Conservation (phyloP, 2,797 vertebrate genomes). For the Lemur catta region DNA sequence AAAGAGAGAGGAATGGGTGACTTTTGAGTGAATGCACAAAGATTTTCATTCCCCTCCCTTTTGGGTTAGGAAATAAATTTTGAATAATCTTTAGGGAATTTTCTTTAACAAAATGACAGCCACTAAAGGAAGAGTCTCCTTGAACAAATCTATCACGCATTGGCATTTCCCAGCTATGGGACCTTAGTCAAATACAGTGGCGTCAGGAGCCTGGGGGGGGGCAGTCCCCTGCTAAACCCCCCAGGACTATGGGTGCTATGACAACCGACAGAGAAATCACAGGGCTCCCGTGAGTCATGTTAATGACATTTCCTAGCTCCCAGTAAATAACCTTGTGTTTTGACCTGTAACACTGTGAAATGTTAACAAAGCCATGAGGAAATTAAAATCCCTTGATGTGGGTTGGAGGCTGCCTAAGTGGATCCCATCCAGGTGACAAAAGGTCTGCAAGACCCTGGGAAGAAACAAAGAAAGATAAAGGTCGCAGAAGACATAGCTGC, state of each 20-base stretch:
- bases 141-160: accelerated
- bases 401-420: slow-evolving; percentile 30
- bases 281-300: background rate
- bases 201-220: background rate
- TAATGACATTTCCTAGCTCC: slow-evolving; percentile 66
- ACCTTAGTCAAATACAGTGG: background rate
- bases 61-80: background rate
- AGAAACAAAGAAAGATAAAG: slow-evolving; percentile 70
- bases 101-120: slow-evolving; percentile 8
- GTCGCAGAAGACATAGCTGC: background rate
- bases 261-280: background rate
- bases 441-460: slow-evolving; percentile 40
- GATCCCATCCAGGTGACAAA: slow-evolving; percentile 44
- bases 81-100: slow-evolving; percentile 7
- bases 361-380: slow-evolving; percentile 71
- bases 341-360: slow-evolving; percentile 73
- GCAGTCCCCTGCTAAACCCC: background rate
- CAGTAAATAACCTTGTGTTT: slow-evolving; percentile 65
- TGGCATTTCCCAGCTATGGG: background rate
- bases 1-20: background rate
- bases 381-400: slow-evolving; percentile 68
- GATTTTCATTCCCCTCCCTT: background rate
- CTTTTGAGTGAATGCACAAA: background rate
- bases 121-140: background rate
- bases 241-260: accelerated